Evolutionary conservation across 1,140 invertebrate genomes (phyloP), one percentile per base, ranked within the genome.

Genomic region (Meloidogyne floridensis): DNA sequence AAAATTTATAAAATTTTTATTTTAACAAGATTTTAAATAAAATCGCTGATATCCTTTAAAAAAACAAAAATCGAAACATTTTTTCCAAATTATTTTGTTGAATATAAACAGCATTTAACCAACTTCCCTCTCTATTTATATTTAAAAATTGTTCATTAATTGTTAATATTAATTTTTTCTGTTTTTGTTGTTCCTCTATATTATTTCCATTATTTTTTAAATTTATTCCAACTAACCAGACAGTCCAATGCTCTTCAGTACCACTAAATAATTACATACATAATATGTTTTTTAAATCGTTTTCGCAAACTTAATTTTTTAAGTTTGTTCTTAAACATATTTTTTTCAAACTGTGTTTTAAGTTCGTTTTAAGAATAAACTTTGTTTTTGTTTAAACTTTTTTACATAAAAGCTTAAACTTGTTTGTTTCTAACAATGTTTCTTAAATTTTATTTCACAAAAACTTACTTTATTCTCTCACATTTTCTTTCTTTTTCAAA

Each of bases 221-320:
- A 13, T 56, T 77, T 69, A 77, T 15, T 59, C 75, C 75, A 8
- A 77, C 53, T 11, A 77, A 15, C 75, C 75, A 77, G 6, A 77
- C 56, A 5, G n/a, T 77, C 32, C 75, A 77, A 54, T 65, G 51
- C 6, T 15, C 15, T 65, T 56, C 47, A 15, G 8, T 74, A 8
- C 32, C 32, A 32, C 72, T 74, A 7, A 74, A 6, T 47, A 47
- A 47, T 47, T 47, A 73, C 6, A 47, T 47, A 47, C 6, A 5
- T 47, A 47, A 47, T 20, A 20, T 20, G 7, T 47, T 47, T 47
- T 47, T 47, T 47, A 47, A 47, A 47, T 47, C 47, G 7, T 47
- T 47, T 47, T 47, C 47, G 7, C 47, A 47, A 47, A 47, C 47
- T 47, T 47, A 47, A 47, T 47, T 47, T 47, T 8, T 32, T 32